A percentile compares a stretch with the other conserved stretches of the same genome.
These are phyloP conservation scores for Autographa pulchrina DNA, from an alignment of 2,888 invertebrate genomes.

Conservation along the genomic window DNA sequence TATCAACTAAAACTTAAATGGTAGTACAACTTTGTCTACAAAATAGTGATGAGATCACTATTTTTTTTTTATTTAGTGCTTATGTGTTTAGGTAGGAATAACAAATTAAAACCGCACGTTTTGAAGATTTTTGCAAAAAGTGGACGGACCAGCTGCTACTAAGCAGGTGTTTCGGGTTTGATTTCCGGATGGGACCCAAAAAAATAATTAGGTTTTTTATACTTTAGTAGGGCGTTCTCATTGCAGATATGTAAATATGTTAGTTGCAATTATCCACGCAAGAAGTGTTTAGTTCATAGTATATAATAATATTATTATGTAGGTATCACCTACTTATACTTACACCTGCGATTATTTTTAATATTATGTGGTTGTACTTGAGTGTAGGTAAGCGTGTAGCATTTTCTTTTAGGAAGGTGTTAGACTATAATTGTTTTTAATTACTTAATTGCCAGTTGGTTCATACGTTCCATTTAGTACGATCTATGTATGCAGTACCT, in stretches of 20 bases:
- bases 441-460: constrained; percentile 20
- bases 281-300: too few species aligned
- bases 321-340: too few species aligned
- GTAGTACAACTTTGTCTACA: not conserved
- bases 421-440: constrained; percentile 18
- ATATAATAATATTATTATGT: too few species aligned
- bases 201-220: too few species aligned
- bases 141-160: not conserved
- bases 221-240: too few species aligned
- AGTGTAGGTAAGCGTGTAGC: not conserved
- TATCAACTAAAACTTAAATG: not conserved
- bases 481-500: too few species aligned
- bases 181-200: not conserved
- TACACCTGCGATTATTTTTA: not conserved
- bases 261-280: too few species aligned
- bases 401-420: constrained; percentile 29
- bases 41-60: not conserved
- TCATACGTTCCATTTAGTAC: constrained; percentile 5
- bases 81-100: not conserved
- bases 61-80: not conserved
- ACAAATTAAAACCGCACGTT: not conserved
- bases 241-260: not conserved
- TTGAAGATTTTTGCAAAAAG: not conserved
- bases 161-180: not conserved
- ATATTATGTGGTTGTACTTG: not conserved